A percentile compares a stretch with the other conserved stretches of the same genome.
Conservation (phyloP, 2,113 vertebrate genomes). For the Choloepus hoffmanni region DNA sequence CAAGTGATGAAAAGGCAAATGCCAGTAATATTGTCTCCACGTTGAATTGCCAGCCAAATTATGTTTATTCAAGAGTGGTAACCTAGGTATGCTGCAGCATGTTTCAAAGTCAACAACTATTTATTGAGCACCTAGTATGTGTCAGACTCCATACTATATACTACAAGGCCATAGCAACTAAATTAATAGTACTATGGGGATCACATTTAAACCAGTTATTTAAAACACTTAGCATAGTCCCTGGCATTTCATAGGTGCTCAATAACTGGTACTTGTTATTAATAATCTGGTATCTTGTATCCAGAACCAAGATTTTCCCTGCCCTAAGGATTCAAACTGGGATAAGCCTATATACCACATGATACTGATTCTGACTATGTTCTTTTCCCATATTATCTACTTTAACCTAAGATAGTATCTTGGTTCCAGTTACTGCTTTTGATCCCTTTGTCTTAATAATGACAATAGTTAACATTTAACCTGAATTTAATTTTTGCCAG, state of each 20-base stretch:
- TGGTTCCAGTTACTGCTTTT: not conserved
- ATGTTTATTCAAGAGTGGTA: conserved; percentile 26
- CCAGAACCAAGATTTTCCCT: not conserved
- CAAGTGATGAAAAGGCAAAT: conserved; percentile 45
- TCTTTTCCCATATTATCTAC: not conserved
- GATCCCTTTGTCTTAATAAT: conserved; percentile 1
- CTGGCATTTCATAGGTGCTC: not conserved
- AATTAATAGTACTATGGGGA: not conserved
- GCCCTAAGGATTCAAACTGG: not conserved
- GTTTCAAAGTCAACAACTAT: conserved; percentile 41
- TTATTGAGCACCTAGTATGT: not conserved
- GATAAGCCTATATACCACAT: not conserved
- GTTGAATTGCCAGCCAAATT: conserved; percentile 15
- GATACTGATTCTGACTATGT: not conserved
- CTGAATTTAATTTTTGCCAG: not conserved
- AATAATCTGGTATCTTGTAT: not conserved
- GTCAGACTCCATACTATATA: not conserved
- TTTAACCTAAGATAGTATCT: not conserved
- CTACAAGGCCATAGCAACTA: not conserved
- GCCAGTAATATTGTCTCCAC: not conserved
- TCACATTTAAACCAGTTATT: conserved; percentile 40
- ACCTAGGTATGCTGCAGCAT: conserved; percentile 7
- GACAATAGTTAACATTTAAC: conserved; percentile 7
- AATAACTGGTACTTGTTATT: not conserved
- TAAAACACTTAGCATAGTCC: not conserved